phyloP scores from a whole-genome alignment of 2,113 vertebrate species.

The Mesitornis unicolor region DNA sequence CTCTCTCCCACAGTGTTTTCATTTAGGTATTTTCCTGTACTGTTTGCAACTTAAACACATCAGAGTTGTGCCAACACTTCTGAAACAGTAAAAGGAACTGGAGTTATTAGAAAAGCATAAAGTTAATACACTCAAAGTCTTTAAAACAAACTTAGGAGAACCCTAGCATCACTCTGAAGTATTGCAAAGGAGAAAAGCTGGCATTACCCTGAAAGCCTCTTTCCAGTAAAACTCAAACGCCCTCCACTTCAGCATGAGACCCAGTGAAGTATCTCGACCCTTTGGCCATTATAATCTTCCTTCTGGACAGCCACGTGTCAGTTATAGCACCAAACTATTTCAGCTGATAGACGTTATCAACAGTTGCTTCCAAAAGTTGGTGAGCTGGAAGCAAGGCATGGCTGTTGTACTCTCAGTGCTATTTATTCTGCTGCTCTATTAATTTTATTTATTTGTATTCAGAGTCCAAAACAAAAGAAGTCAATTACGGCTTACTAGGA shows the following conservation, averaged over 20 bases:
- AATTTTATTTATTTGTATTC: not conserved
- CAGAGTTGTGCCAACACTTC: slow-evolving; percentile 18
- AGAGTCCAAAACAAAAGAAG: not conserved
- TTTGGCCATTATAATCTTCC: not conserved
- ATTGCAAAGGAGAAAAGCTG: not conserved
- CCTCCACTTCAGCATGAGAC: not conserved
- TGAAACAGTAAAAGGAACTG: not conserved
- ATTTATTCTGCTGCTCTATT: not conserved
- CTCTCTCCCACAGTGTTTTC: slow-evolving; percentile 53
- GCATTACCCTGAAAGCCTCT: not conserved
- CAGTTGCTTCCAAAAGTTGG: not conserved
- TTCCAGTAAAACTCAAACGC: not conserved
- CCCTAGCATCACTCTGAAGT: not conserved
- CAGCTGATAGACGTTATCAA: not conserved
- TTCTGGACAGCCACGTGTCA: not conserved
- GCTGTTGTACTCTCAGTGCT: not conserved
- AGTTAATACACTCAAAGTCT: slow-evolving; percentile 1
- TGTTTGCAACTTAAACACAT: slow-evolving; percentile 24
- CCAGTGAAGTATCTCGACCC: not conserved
- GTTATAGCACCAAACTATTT: not conserved
- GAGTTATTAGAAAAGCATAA: not conserved
- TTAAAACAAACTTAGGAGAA: not conserved
- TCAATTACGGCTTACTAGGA: not conserved
- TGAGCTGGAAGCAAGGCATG: not conserved
- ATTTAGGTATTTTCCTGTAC: slow-evolving; percentile 42